Percentiles rank a stretch among this genome's conserved stretches.
These are phyloP conservation scores for Salvelinus fontinalis DNA, from an alignment of 2,113 vertebrate species.

Conservation along the genomic window DNA sequence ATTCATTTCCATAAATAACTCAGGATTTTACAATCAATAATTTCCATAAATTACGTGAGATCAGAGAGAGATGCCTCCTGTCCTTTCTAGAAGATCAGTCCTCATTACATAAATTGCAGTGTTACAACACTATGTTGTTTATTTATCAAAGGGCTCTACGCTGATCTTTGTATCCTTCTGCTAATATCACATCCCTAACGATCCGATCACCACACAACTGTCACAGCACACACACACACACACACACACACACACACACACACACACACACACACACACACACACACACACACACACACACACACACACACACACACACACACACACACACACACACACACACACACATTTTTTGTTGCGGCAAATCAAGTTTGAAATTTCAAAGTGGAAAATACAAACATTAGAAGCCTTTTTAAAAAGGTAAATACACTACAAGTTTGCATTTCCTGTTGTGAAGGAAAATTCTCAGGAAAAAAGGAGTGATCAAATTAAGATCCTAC, in stretches of 20 bases:
- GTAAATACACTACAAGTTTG: too few relatives aligned
- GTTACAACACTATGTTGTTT: conserved; percentile 49
- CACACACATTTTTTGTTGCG: not conserved
- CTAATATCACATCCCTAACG: conserved; percentile 39
- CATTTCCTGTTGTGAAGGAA: too few relatives aligned
- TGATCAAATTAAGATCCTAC: too few relatives aligned
- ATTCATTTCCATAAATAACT: conserved; percentile 34
- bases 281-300: conserved; percentile 5
- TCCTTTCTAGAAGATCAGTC: conserved; percentile 19
- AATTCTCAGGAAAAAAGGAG: too few relatives aligned
- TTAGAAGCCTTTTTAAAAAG: too few relatives aligned
- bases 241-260: not conserved
- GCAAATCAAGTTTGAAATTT: too few relatives aligned
- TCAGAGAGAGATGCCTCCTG: conserved; percentile 18
- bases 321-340: not conserved
- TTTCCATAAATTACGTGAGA: conserved; percentile 21
- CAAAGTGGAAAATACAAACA: too few relatives aligned
- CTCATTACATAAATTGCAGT: conserved; percentile 51
- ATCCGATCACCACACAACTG: conserved; percentile 31
- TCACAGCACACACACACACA: conserved; percentile 21
- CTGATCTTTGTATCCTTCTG: conserved; percentile 54
- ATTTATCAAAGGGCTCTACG: conserved; percentile 59
- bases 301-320: conserved; percentile 4
- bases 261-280: conserved; percentile 17
- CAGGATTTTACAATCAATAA: conserved; percentile 27